Evolutionary conservation across 2,797 vertebrate species (phyloP), one percentile per base, ranked within the genome.

Genomic region (Silurus lanzhouensis): DNA sequence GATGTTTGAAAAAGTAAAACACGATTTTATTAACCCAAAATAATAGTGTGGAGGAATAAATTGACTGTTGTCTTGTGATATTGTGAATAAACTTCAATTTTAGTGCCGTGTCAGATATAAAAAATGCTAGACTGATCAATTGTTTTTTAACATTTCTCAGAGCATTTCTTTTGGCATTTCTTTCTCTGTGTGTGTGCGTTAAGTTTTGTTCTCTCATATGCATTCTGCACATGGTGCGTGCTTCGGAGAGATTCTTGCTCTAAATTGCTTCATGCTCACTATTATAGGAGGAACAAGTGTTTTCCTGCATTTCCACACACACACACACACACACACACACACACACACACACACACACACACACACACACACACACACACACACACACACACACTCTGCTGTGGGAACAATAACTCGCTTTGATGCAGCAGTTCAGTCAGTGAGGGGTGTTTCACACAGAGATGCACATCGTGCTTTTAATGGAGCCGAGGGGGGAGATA

Each of bases 351-450:
- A 81, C 63, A 81, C 79, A 68, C 81, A 55, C 81, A 81, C 61
- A 66, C 78, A 81, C 78, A 81, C 79, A 81, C 63, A 81, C 66
- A 70, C 48, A 58, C 27, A 55, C 52, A 70, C 66, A 68, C 80
- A 82, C 66, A 82, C 52, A 57, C 66, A 82, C 31, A 60, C 66
- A 82, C 63, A 58, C 52, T 44, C 14, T 25, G 58, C 61, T 75
- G 71, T 78, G 90, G 61, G 89, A 90, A 89, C 93, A 93, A 93
- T 92, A 91, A 87, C 3, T 58, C 17, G 82, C 93, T 95, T 94
- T 92, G 93, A 92, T 92, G 92, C 88, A 82, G 84, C 88, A 90
- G 91, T 90, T 90, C 91, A 85, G 91, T 89, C 92, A 86, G 92
- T 90, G 58, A 83, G 92, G 92, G 86, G 88, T 82, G 86, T 86